Percentiles rank a stretch among this genome's conserved stretches.
These are phyloP conservation scores for Drosophila mojavensis DNA, from an alignment of 1,140 invertebrate species.

Conservation along the genomic window DNA sequence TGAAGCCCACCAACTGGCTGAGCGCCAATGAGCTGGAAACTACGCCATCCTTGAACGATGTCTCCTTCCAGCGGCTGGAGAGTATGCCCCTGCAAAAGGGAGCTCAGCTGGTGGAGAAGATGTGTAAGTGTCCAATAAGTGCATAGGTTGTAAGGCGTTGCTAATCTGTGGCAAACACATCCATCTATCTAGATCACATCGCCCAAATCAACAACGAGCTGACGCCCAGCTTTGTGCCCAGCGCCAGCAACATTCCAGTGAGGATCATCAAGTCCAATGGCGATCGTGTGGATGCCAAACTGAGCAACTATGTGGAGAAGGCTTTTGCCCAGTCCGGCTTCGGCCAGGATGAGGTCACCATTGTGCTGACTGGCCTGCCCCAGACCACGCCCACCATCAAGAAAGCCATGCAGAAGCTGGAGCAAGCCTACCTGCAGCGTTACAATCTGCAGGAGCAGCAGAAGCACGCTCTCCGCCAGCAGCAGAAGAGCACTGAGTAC, in stretches of 20 bases:
- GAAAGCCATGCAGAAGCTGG: conserved; percentile 65
- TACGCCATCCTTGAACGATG: conserved; percentile 70
- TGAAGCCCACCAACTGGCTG: conserved; percentile 75
- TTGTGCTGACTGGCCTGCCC: conserved; percentile 75
- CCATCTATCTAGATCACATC: conserved; percentile 58
- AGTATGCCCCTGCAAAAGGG: conserved; percentile 67
- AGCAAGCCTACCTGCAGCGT: conserved; percentile 66
- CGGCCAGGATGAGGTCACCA: conserved; percentile 75
- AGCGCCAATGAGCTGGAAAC: conserved; percentile 58
- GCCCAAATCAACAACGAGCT: conserved; percentile 64
- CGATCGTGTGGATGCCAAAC: conserved; percentile 59
- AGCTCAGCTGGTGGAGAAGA: conserved; percentile 62
- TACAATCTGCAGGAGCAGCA: conserved; percentile 71
- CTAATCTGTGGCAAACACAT: not conserved
- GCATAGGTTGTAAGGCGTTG: too few relatives aligned
- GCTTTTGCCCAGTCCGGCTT: conserved; percentile 55
- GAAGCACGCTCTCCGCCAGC: conserved; percentile 45
- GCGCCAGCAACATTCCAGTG: conserved; percentile 72
- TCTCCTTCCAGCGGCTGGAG: conserved; percentile 70
- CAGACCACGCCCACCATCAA: conserved; percentile 47
- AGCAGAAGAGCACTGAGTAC: conserved; percentile 46
- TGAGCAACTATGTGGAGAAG: conserved; percentile 71
- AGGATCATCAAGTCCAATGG: conserved; percentile 72
- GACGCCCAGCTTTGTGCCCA: conserved; percentile 74
- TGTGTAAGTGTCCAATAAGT: conserved; percentile 51